Conservation (phyloP, 2,888 invertebrate genomes). For the Pseudococcus longispinus region DNA sequence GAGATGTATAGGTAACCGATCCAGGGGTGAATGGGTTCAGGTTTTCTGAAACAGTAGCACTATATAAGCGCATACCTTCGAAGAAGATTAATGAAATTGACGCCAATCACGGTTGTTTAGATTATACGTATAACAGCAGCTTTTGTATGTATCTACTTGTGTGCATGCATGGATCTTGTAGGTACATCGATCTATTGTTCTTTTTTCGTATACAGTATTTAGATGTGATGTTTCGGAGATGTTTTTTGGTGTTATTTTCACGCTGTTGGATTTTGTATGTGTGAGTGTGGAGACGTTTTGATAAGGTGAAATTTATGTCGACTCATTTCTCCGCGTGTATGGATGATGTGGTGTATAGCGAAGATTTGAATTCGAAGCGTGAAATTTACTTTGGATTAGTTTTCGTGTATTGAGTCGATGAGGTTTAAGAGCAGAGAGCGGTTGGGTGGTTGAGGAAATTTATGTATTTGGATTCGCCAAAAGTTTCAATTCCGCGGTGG, state of each 20-base stretch:
- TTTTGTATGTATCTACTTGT: too few relatives aligned
- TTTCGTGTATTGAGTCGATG: background rate
- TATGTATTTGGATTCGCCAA: background rate
- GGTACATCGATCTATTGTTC: conserved; percentile 48
- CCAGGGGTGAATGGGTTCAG: background rate
- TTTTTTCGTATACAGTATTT: conserved; percentile 16
- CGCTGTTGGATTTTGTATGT: conserved; percentile 21
- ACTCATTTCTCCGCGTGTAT: conserved; percentile 36
- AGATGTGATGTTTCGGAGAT: background rate
- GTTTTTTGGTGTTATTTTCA: conserved; percentile 13
- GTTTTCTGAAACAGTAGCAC: conserved; percentile 36
- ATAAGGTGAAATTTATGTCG: conserved; percentile 50
- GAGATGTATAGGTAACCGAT: background rate
- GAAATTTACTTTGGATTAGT: conserved; percentile 26
- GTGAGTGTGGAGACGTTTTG: background rate
- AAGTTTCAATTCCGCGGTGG: background rate
- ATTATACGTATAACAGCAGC: conserved; percentile 40
- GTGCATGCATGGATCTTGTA: background rate
- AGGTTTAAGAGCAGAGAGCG: background rate
- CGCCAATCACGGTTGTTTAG: conserved; percentile 44
- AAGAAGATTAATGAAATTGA: conserved; percentile 52
- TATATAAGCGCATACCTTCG: conserved; percentile 39
- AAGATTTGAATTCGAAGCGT: conserved; percentile 10
- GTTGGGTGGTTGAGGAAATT: background rate
- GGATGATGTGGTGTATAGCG: background rate